Evolutionary conservation across 2,888 invertebrate genomes (phyloP).

Genomic region (Lysandra bellargus): DNA sequence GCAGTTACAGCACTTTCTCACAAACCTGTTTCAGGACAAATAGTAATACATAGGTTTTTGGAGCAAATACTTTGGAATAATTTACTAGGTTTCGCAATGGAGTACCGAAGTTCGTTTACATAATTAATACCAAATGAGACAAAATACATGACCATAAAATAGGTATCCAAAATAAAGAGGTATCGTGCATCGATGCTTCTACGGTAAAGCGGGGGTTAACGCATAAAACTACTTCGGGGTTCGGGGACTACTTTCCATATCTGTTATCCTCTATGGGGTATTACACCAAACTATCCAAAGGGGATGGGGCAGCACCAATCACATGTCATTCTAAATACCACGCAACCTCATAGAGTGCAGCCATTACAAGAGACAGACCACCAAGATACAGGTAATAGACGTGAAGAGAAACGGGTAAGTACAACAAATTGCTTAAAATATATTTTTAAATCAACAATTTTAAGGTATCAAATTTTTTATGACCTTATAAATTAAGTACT

Average conservation of each 20-base stretch:
- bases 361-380: conserved; percentile 25
- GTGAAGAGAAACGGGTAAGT: conserved; percentile 23
- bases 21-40: conserved; percentile 12
- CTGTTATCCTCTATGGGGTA: conserved; percentile 62
- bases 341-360: conserved; percentile 67
- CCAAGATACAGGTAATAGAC: conserved; percentile 19
- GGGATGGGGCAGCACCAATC: conserved; percentile 79
- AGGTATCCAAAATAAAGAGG: conserved; percentile 41
- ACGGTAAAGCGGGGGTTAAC: conserved; percentile 32
- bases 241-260: conserved; percentile 53
- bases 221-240: conserved; percentile 29
- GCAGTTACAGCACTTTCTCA: neutral
- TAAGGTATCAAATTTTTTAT: neutral
- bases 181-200: conserved; percentile 49
- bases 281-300: conserved; percentile 64
- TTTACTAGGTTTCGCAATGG: conserved; percentile 14
- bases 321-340: conserved; percentile 66
- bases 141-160: conserved; percentile 25
- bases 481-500: too few relatives aligned
- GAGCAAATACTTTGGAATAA: conserved; percentile 32
- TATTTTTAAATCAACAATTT: too few relatives aligned
- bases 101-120: neutral
- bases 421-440: conserved; percentile 15
- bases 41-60: neutral
- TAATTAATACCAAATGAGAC: conserved; percentile 6